Evolutionary conservation across 1,140 invertebrate species (phyloP).

Genomic region (Cydia strobilella): DNA sequence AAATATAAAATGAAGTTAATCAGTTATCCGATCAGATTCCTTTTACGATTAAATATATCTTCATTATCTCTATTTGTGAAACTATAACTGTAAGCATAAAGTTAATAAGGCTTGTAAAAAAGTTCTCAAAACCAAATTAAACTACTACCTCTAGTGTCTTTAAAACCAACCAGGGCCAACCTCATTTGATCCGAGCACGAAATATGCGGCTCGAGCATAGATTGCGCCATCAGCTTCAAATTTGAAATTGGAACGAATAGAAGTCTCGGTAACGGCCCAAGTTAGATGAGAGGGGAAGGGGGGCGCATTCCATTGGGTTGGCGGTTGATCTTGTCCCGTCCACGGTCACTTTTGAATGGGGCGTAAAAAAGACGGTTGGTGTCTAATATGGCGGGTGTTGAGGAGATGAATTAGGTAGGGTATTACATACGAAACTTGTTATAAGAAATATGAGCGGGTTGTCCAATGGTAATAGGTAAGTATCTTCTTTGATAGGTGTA

Average conservation of each 20-base stretch:
- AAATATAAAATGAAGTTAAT: too few relatives aligned
- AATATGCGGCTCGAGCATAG: conserved; percentile 47
- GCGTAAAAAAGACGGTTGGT: conserved; percentile 44
- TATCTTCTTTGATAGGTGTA: neutral
- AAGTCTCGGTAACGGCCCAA: conserved; percentile 74
- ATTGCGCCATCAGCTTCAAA: conserved; percentile 72
- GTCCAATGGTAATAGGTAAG: neutral
- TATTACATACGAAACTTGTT: neutral
- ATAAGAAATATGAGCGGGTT: neutral
- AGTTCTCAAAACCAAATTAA: neutral
- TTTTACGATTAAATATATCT: too few relatives aligned
- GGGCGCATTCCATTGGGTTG: conserved; percentile 34
- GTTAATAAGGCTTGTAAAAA: neutral
- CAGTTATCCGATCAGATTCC: too few relatives aligned
- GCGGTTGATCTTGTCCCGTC: conserved; percentile 57
- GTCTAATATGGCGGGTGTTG: conserved; percentile 25
- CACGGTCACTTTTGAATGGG: conserved; percentile 62
- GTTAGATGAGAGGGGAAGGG: conserved; percentile 73
- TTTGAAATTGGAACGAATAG: conserved; percentile 79
- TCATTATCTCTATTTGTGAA: neutral
- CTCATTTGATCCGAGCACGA: conserved; percentile 13
- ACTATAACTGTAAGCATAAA: neutral
- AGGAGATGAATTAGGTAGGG: conserved; percentile 6
- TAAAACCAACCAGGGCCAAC: conserved; percentile 20
- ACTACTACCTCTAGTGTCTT: neutral